These are phyloP conservation scores for Acropternis orthonyx DNA, from an alignment of 2,797 vertebrate species.

Conservation along the genomic window DNA sequence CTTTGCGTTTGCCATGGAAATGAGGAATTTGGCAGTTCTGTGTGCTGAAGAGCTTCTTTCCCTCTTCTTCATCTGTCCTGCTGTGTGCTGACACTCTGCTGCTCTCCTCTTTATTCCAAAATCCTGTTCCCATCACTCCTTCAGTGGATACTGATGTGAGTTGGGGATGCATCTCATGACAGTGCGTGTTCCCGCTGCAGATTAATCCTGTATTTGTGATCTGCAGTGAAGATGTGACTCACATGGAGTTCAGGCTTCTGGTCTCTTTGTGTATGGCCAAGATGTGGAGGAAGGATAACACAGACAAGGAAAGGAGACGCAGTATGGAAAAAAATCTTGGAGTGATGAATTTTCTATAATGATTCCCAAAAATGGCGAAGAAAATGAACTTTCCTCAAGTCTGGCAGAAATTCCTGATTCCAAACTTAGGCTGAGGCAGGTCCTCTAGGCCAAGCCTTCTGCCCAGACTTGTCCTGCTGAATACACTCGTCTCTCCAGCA, in stretches of 20 bases:
- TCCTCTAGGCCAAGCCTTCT: background rate
- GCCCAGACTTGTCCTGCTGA: background rate
- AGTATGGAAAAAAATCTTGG: rapidly evolving
- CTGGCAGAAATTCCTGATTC: background rate
- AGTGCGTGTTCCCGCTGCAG: too few species aligned
- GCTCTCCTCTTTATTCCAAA: background rate
- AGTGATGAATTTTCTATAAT: background rate
- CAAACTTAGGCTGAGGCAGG: background rate
- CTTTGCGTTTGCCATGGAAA: background rate
- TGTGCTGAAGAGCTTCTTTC: background rate
- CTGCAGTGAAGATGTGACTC: too few species aligned
- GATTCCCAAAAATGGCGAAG: background rate
- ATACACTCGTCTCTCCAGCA: background rate
- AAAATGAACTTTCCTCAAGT: background rate
- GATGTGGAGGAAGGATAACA: background rate
- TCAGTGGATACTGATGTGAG: background rate
- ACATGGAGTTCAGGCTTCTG: too few species aligned
- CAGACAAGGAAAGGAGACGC: background rate
- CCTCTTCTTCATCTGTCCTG: background rate
- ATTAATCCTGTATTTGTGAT: too few species aligned
- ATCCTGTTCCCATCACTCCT: background rate
- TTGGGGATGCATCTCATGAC: too few species aligned
- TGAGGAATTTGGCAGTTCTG: background rate
- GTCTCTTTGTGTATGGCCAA: too few species aligned
- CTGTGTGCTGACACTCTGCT: background rate